Conservation (phyloP, 2,888 invertebrate genomes). For the Julus scanicus region DNA sequence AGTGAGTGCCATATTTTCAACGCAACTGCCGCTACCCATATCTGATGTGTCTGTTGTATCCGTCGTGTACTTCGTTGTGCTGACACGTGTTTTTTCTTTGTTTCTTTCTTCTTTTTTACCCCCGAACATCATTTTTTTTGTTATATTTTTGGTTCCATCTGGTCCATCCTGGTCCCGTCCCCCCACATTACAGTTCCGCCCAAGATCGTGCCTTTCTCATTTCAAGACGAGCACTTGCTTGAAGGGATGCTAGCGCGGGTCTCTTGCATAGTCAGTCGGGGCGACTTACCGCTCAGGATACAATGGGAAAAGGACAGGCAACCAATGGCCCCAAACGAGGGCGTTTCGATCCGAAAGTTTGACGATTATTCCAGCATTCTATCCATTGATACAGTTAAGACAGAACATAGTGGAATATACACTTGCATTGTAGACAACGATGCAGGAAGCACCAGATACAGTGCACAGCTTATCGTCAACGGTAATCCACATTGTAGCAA, state of each 20-base stretch:
- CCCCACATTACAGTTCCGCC: conserved; percentile 55
- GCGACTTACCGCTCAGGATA: conserved; percentile 55
- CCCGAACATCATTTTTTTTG: conserved; percentile 17
- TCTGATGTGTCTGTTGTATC: conserved; percentile 54
- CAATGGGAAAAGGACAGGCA: conserved; percentile 56
- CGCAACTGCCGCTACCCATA: conserved; percentile 34
- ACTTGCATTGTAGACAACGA: conserved; percentile 56
- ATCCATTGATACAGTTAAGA: conserved; percentile 53
- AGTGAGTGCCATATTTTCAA: background rate
- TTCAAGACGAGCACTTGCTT: conserved; percentile 57
- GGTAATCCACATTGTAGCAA: conserved; percentile 55
- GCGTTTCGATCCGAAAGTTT: conserved; percentile 53
- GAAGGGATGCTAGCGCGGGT: conserved; percentile 57
- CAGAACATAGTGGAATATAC: conserved; percentile 55
- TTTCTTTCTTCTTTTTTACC: conserved; percentile 53
- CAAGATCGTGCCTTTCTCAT: conserved; percentile 57
- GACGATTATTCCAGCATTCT: conserved; percentile 57
- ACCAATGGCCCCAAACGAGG: conserved; percentile 34
- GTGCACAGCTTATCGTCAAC: conserved; percentile 56
- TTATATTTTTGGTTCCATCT: conserved; percentile 31
- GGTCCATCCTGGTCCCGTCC: conserved; percentile 48
- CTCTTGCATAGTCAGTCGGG: conserved; percentile 57
- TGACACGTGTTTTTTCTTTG: conserved; percentile 56
- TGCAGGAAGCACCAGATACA: conserved; percentile 56
- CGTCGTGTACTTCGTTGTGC: conserved; percentile 56